Evolutionary conservation across 1,140 invertebrate genomes (phyloP).

Genomic region (Temnothorax curvispinosus): DNA sequence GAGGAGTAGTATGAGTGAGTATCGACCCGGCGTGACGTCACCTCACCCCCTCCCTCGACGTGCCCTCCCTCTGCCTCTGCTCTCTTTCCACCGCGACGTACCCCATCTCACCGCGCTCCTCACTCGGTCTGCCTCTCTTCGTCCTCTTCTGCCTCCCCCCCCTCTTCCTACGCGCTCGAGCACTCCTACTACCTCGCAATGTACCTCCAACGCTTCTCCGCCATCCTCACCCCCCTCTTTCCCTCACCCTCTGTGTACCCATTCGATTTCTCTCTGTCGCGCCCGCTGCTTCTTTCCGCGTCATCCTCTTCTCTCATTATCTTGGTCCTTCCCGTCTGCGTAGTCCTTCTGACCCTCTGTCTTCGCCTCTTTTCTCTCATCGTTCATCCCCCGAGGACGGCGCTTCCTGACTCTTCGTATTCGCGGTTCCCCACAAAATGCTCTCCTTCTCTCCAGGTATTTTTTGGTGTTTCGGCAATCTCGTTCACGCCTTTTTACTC

Average conservation of each 20-base stretch:
- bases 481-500: slow-evolving; percentile 24
- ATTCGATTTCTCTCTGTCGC: slow-evolving; percentile 50
- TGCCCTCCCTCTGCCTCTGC: slow-evolving; percentile 35
- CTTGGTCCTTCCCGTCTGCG: slow-evolving; percentile 9
- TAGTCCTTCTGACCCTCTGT: background rate
- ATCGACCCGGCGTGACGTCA: slow-evolving; percentile 84
- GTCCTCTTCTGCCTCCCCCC: background rate
- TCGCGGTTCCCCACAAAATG: background rate
- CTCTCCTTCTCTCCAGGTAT: background rate
- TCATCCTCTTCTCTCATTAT: slow-evolving; percentile 42
- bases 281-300: slow-evolving; percentile 28
- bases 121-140: slow-evolving; percentile 17
- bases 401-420: background rate
- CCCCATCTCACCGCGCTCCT: slow-evolving; percentile 19
- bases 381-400: slow-evolving; percentile 4
- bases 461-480: slow-evolving; percentile 35
- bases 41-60: slow-evolving; percentile 60
- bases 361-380: background rate
- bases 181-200: slow-evolving; percentile 36
- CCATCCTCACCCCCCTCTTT: background rate
- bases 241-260: background rate
- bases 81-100: background rate
- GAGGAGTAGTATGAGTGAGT: slow-evolving; percentile 77
- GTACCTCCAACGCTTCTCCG: slow-evolving; percentile 9
- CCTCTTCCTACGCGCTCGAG: slow-evolving; percentile 7